Percentiles rank a stretch among this genome's conserved stretches.
phyloP scores from a whole-genome alignment of 2,888 invertebrate species.

The Phyllotreta striolata region DNA sequence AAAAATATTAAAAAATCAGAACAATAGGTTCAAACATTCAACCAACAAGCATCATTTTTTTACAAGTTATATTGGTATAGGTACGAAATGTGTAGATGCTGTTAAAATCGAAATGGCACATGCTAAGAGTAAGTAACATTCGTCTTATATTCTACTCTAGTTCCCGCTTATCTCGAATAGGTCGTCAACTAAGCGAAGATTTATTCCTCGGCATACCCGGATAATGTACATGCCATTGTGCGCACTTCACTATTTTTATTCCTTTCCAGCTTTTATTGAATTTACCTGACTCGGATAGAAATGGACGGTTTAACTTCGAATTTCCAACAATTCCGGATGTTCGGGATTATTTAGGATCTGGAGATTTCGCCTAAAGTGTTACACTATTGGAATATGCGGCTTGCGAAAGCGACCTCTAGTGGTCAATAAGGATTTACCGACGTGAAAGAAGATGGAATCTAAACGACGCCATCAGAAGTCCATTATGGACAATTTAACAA shows the following conservation, averaged over 20 bases:
- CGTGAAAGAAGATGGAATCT: slow-evolving; percentile 2
- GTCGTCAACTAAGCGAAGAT: slow-evolving; percentile 28
- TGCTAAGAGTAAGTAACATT: slow-evolving; percentile 4
- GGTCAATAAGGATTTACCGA: slow-evolving; percentile 26
- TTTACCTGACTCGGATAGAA: slow-evolving; percentile 40
- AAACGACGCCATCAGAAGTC: slow-evolving; percentile 5
- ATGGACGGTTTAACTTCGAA: slow-evolving; percentile 32
- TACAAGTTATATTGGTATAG: no score
- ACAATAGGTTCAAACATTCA: no score
- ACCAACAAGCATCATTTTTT: no score
- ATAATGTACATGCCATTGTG: slow-evolving; percentile 43
- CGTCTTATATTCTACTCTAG: slow-evolving; percentile 5
- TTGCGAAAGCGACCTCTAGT: slow-evolving; percentile 20
- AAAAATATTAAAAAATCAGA: no score
- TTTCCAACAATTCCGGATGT: slow-evolving; percentile 23
- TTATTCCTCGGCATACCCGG: slow-evolving; percentile 37
- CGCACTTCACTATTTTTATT: slow-evolving; percentile 40
- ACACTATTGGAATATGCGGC: slow-evolving; percentile 25
- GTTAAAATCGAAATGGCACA: no score
- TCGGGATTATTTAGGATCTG: slow-evolving; percentile 23
- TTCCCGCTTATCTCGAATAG: slow-evolving; percentile 9
- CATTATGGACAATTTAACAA: no score
- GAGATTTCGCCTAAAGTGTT: slow-evolving; percentile 22
- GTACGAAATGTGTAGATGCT: no score
- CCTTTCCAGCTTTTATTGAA: slow-evolving; percentile 40